Base-by-base conservation (phyloP, 1,140 invertebrate genomes). In the Pogonus chalceus region DNA sequence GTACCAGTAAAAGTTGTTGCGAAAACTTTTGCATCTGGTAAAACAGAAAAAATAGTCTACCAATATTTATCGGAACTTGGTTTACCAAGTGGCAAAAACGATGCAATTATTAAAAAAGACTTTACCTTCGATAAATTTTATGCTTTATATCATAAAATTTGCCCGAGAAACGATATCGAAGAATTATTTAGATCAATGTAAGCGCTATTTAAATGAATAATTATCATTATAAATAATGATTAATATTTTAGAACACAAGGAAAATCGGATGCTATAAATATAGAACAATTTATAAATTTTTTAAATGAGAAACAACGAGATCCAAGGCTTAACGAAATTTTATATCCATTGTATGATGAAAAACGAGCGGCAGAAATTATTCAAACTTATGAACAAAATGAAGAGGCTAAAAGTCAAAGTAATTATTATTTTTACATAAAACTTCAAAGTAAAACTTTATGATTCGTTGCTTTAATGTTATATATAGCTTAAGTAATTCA, bases 41-140 rank as follows among this genome's bases (percentile, higher is more conserved):
- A 92, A 78, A 96, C 95, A 20, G 97, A 99, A 72, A 98, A 97
- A 72, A 79, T 98, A 67, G 92, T 98, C 20, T 98, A 98, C 75
- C 94, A 98, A 67, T 96, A 92, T 73, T 77, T 99, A 56, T 85
- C 88, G 50, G 96, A 98, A 63, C 76, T 98, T 39, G 91, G 87
- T 31, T 77, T 99, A 52, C 94, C 96, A 2, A 89, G 88, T 60
- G 96, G 93, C 62, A 99, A 99, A 82, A 91, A 88, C 65, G 96
- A 98, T 69, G 88, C 89, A 24, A 96, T 99, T 72, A 95, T 98
- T 64, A 88, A 86, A 47, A 83, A 83, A 51, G 87, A 90, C 54
- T 99, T 99, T 69, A 98, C 96, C 1, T 99, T 98, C 71, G 96
- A 99, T 57, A 97, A 97, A 68, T 99, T 99, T 73, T 97, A 98